These are phyloP conservation scores for Myotis davidii DNA, from an alignment of 2,113 vertebrate species.

Conservation along the genomic window DNA sequence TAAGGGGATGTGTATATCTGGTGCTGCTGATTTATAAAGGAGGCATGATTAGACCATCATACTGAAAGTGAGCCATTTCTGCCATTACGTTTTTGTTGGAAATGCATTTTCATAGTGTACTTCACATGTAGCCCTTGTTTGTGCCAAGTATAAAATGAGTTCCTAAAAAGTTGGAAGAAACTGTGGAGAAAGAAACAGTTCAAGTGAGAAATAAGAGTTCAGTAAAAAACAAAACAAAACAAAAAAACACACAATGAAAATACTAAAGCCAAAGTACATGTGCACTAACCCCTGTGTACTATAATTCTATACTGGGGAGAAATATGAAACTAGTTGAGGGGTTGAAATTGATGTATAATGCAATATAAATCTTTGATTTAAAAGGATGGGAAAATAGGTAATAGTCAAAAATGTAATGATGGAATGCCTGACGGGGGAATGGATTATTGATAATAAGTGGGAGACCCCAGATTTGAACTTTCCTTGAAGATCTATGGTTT, in stretches of 20 bases:
- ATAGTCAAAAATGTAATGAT: background rate
- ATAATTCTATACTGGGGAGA: background rate
- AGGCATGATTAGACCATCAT: background rate
- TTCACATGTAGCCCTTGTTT: background rate
- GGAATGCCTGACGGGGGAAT: background rate
- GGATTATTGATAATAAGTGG: background rate
- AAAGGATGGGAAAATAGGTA: background rate
- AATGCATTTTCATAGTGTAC: background rate
- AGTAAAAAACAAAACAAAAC: background rate
- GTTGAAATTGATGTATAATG: background rate
- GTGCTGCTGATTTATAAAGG: background rate
- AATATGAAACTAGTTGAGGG: background rate
- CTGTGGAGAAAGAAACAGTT: conserved; percentile 22
- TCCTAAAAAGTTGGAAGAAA: background rate
- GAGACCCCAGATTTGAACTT: background rate
- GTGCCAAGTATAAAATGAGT: background rate
- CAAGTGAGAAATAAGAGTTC: conserved; percentile 28
- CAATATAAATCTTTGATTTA: background rate
- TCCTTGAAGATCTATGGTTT: conserved; percentile 23
- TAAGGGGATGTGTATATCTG: background rate
- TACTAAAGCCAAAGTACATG: background rate
- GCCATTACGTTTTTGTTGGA: background rate
- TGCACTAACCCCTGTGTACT: background rate
- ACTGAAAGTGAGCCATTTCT: background rate
- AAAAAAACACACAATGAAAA: background rate